phyloP scores from a whole-genome alignment of 2,888 invertebrate genomes.

The Ichneumoninae sp. region DNA sequence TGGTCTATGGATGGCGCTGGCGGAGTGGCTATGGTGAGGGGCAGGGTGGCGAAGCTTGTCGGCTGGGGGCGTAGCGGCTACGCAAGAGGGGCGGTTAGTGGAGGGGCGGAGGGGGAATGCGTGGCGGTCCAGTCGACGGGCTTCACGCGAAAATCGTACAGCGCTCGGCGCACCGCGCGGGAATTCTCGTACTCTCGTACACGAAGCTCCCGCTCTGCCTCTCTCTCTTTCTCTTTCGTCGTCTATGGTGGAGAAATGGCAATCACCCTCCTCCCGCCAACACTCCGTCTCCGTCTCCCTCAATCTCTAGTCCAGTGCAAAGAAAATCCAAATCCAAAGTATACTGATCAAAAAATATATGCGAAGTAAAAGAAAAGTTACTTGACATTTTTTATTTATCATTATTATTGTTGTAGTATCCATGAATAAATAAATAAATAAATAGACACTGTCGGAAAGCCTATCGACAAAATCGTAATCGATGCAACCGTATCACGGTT shows the following conservation, averaged over 20 bases:
- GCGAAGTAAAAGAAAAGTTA: not conserved
- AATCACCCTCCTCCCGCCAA: not conserved
- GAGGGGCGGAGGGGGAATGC: constrained; percentile 76
- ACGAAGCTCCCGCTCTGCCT: constrained; percentile 27
- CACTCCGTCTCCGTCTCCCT: constrained; percentile 40
- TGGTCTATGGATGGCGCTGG: constrained; percentile 65
- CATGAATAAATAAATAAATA: too few relatives aligned
- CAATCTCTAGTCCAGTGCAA: not conserved
- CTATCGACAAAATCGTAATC: too few relatives aligned
- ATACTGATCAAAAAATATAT: not conserved
- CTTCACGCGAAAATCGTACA: constrained; percentile 79
- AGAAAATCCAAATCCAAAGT: not conserved
- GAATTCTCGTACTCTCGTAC: constrained; percentile 67
- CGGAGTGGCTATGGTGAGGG: not conserved
- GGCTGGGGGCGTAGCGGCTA: constrained; percentile 42
- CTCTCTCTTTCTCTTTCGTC: constrained; percentile 1
- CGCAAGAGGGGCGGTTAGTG: constrained; percentile 69
- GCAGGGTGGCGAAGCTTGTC: constrained; percentile 24
- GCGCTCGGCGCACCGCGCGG: constrained; percentile 69
- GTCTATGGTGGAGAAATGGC: not conserved
- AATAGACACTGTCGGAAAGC: too few relatives aligned
- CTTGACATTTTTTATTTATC: not conserved
- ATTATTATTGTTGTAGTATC: not conserved
- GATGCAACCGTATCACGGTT: too few relatives aligned
- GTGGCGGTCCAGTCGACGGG: constrained; percentile 83